Base-by-base conservation (phyloP, 2,888 invertebrate species). In the Thysanoteuthis rhombus region DNA sequence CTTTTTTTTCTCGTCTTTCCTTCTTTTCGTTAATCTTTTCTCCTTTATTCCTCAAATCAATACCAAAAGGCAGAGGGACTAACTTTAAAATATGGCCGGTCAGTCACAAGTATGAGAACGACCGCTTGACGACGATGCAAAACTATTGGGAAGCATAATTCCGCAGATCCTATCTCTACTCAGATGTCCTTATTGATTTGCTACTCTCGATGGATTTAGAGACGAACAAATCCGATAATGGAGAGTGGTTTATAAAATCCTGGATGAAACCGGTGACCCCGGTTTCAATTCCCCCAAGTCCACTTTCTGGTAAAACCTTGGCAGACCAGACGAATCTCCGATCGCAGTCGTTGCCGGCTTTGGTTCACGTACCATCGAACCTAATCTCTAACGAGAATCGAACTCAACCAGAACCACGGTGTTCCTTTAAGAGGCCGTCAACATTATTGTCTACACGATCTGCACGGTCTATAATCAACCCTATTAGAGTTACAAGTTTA, bases 161-260 rank as follows among this genome's bases (percentile, higher is more conserved):
- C 75, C 8, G n/a, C n/a, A n/a, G 16, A n/a, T n/a, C n/a, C 32
- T 75, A 32, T 75, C 75, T 75, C n/a, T 12, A n/a, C 75, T 75
- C n/a, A 75, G n/a, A 75, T 75, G 75, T 36, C 75, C 75, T 75
- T 75, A 75, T 75, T 75, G 75, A 75, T 75, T 75, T 75, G 75
- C n/a, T n/a, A 75, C n/a, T 25, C n/a, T 75, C 75, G 75, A n/a
- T n/a, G 75, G 75, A 92, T 92, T 92, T 42, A n/a, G 92, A 45
- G 45, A 92, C 40, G 40, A 92, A 45, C 92, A 92, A 92, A 45
- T 92, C 92, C 42, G 92, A 92, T 92, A 92, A 92, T 92, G 92
- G 92, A 92, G 92, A n/a, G n/a, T 42, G 45, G 92, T 92, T 92
- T 92, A 38, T 45, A 42, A 42, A 92, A 92, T 32, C 92, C 40